Conservation (phyloP, 2,888 invertebrate genomes). For the Perizoma affinitatum region DNA sequence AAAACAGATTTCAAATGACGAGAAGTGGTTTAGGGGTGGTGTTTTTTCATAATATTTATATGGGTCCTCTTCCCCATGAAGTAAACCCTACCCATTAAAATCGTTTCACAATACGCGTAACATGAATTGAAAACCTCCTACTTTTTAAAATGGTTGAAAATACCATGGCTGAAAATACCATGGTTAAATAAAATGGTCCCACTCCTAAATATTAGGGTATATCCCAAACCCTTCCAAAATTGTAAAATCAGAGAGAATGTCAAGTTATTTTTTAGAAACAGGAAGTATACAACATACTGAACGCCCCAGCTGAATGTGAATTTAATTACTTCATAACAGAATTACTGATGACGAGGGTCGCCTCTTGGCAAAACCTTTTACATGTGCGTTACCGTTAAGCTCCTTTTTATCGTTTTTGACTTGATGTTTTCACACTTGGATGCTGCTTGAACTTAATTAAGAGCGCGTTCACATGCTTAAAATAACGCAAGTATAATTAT, state of each 20-base stretch:
- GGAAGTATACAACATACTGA: conserved; percentile 21
- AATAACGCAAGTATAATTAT: too few relatives aligned
- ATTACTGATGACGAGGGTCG: conserved; percentile 73
- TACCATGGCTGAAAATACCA: not conserved
- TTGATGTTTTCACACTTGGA: conserved; percentile 26
- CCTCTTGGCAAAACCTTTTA: conserved; percentile 67
- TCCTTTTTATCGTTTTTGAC: conserved; percentile 30
- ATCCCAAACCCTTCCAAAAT: conserved; percentile 7
- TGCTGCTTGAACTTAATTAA: conserved; percentile 9
- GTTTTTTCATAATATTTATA: too few relatives aligned
- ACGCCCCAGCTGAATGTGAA: conserved; percentile 31
- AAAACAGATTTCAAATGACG: too few relatives aligned
- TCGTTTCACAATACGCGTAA: too few relatives aligned
- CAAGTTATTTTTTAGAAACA: conserved; percentile 22
- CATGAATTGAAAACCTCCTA: too few relatives aligned
- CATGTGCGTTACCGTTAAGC: conserved; percentile 59
- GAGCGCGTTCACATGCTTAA: not conserved
- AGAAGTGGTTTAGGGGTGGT: too few relatives aligned
- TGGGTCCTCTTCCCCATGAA: too few relatives aligned
- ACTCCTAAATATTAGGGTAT: conserved; percentile 1
- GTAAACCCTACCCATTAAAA: too few relatives aligned
- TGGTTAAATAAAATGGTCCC: conserved; percentile 6
- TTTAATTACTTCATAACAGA: conserved; percentile 70
- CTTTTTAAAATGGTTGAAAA: too few relatives aligned
- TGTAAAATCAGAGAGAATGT: conserved; percentile 16